Evolutionary conservation across 2,113 vertebrate species (phyloP), one percentile per base, ranked within the genome.

Genomic region (Rhinopomastus cyanomelas): DNA sequence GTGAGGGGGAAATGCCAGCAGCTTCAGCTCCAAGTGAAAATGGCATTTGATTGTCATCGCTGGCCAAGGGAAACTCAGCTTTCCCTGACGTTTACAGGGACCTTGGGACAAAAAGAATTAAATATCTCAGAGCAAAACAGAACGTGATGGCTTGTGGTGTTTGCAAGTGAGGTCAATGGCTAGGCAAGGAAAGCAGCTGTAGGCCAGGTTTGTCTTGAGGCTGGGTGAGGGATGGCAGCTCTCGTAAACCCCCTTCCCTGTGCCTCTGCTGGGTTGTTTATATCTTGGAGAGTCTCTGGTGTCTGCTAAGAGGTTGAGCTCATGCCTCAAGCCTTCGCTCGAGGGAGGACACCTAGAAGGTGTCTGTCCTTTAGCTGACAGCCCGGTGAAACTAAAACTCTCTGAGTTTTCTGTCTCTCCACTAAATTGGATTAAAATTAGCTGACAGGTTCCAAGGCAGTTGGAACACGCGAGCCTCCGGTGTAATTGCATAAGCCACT

Each of bases 361-460:
- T 92, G 78, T n/a, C 84, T 91, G 77, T 85, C 87, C 89, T 89
- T 60, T 42, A 90, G 81, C 81, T 93, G 91, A 73, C 89, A 96
- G 84, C 81, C 74, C 56, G n/a, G 81, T 30, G 72, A 93, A 83
- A 76, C 46, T 56, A 85, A 87, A 96, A 68, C 78, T 65, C 39
- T 19, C 53, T 3, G 42, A 76, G 71, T 80, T 87, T 81, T 79
- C 66, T 79, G 27, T 68, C 19, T 77, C 69, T 90, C 74, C 1
- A 5, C 81, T 90, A 85, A 87, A 87, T 42, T 76, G 78, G 59
- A 74, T 89, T 94, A 85, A 93, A 95, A 96, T 95, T 88, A 95
- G 91, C 62, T 96, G 94, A 85, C 92, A 95, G 74, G 67, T 90
- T 94, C 92, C 84, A 66, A 85, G 85, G 69, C 1, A 12, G 56